Base-by-base conservation (phyloP, 2,797 vertebrate species). In the Myioborus melanocephalus region DNA sequence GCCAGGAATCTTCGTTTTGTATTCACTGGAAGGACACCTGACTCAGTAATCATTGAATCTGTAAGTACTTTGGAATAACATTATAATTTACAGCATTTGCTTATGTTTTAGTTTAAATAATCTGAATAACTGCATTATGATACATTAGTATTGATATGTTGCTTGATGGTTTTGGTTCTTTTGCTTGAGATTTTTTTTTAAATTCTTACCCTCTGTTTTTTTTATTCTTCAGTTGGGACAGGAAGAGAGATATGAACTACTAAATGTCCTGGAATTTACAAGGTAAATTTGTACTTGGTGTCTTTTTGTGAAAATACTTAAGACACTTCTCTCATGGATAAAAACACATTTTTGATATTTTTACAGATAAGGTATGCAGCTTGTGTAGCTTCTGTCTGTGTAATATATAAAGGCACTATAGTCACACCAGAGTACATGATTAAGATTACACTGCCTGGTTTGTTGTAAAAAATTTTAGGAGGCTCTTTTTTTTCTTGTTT, bases 231-330 rank as follows among this genome's bases (percentile, higher is more conserved):
- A 99, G 99, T 93, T 98, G 37, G 99, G 98, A 72, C 98, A 97
- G 32, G 99, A 99, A 95, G 99, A 99, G 97, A 98, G 97, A 96
- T 99, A 99, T 5, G 98, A 99, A 94, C 97, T 99, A 52, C 98
- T 99, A 63, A 99, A 99, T 8, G 99, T 99, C 46, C 97, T 99
- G 94, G 99, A 99, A 97, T 99, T 99, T 90, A 99, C 99, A 92
- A 99, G 98, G 98, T 98, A 98, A 97, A 59, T 82, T 28, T 87
- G 8, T n/a, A 18, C 27, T 34, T 59, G 21, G 1, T 64, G 1
- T 64, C 22, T 52, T 83, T 68, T 57, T 81, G 26, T 84, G 46
- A 82, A 82, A 86, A 60, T 56, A 39, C 3, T 30, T 17, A 26
- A 23, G 34, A 4, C 56, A 76, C 53, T 79, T 69, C 27, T 60